A percentile compares a stretch with the other conserved stretches of the same genome.
Conservation (phyloP, 1,140 invertebrate genomes). For the Diachasmimorpha longicaudata region DNA sequence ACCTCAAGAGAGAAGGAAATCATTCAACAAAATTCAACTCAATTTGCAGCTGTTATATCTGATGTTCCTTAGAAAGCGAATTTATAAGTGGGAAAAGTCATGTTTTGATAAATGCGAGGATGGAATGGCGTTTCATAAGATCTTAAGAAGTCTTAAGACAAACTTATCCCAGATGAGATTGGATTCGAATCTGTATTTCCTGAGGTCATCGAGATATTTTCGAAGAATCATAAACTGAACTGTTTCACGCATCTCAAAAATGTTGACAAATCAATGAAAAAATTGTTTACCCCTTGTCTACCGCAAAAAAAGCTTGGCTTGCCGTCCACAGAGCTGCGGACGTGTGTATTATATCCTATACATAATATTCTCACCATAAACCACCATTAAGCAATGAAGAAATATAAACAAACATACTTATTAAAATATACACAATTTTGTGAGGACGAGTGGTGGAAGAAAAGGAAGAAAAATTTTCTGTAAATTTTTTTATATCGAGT, state of each 20-base stretch:
- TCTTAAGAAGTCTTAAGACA: no score
- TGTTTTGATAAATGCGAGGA: no score
- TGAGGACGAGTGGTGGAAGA: not conserved
- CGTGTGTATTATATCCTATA: conserved; percentile 20
- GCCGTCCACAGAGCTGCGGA: conserved; percentile 11
- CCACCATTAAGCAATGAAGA: not conserved
- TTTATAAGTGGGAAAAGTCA: no score
- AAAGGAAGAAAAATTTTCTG: not conserved
- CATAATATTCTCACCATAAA: conserved; percentile 11
- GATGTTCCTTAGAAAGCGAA: no score
- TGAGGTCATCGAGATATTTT: no score
- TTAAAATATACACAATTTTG: not conserved
- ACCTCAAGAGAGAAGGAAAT: no score
- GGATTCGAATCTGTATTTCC: no score
- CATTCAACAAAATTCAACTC: no score
- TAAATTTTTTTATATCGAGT: conserved; percentile 1
- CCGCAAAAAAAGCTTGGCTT: not conserved
- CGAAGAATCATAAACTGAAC: no score
- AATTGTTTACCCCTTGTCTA: not conserved
- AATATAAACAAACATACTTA: not conserved
- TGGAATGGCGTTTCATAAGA: no score
- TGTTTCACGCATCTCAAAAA: not conserved
- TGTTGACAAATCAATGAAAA: not conserved
- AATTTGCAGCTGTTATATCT: no score
- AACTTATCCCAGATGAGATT: no score